These are phyloP conservation scores for Oryzias dopingdopingensis DNA, from an alignment of 2,797 vertebrate genomes.

Conservation along the genomic window DNA sequence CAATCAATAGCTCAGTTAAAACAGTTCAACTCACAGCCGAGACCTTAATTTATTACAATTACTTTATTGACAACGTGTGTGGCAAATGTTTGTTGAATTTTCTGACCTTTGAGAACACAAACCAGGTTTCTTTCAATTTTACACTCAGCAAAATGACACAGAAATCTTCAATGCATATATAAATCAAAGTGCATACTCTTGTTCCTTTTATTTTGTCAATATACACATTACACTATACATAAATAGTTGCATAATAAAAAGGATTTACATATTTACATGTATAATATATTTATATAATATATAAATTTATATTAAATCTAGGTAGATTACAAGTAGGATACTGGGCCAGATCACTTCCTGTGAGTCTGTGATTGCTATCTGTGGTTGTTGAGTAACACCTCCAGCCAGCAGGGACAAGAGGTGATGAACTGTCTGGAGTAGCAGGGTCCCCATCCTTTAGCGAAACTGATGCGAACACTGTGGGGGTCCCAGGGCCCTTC, in stretches of 20 bases:
- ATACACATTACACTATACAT: slow-evolving; percentile 99
- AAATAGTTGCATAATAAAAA: slow-evolving; percentile 99
- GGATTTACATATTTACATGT: slow-evolving; percentile 99
- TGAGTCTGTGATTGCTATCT: slow-evolving; percentile 74
- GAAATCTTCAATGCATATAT: slow-evolving; percentile 81
- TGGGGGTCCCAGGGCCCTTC: slow-evolving; percentile 96
- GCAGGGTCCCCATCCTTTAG: slow-evolving; percentile 96
- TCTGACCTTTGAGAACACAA: slow-evolving; percentile 82
- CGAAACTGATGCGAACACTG: slow-evolving; percentile 96
- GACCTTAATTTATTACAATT: slow-evolving; percentile 83
- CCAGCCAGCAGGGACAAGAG: slow-evolving; percentile 96
- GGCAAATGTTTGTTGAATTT: slow-evolving; percentile 80
- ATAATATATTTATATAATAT: slow-evolving; percentile 99
- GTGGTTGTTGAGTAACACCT: slow-evolving; percentile 91
- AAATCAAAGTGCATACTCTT: slow-evolving; percentile 96
- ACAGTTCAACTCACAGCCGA: slow-evolving; percentile 30
- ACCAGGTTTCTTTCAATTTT: slow-evolving; percentile 81
- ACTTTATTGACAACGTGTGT: slow-evolving; percentile 94
- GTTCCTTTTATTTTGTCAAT: slow-evolving; percentile 85
- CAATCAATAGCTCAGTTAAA: slow-evolving; percentile 1
- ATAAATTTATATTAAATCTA: slow-evolving; percentile 98
- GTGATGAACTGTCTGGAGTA: slow-evolving; percentile 98
- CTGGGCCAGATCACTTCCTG: slow-evolving; percentile 56
- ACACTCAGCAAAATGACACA: slow-evolving; percentile 84
- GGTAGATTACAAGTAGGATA: slow-evolving; percentile 93